These are phyloP conservation scores for Petrocephalus microphthalmus DNA, from an alignment of 2,113 vertebrate species.

Conservation along the genomic window DNA sequence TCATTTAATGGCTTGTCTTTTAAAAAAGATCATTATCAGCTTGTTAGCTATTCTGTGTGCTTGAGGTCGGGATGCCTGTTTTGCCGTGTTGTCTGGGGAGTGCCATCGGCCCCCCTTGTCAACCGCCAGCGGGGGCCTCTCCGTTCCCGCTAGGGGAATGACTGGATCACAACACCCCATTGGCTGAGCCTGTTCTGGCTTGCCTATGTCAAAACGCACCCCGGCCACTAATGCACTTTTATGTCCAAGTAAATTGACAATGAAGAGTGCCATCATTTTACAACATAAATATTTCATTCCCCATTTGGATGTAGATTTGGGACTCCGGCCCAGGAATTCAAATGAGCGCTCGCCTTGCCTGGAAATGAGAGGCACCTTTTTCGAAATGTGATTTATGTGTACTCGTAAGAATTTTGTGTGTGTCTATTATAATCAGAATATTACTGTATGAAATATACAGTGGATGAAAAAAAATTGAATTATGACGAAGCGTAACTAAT, in stretches of 20 bases:
- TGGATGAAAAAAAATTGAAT: constrained; percentile 19
- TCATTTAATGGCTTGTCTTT: not conserved
- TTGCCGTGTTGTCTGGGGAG: not conserved
- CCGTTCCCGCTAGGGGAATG: not conserved
- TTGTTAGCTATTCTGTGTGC: not conserved
- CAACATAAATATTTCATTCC: constrained; percentile 60
- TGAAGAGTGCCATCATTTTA: constrained; percentile 58
- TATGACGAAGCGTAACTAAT: constrained; percentile 7
- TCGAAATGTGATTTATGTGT: constrained; percentile 44
- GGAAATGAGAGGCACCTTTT: constrained; percentile 29
- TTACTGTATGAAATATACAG: constrained; percentile 11
- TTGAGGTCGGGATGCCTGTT: not conserved
- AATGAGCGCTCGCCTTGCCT: constrained; percentile 39
- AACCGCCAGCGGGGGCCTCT: not conserved
- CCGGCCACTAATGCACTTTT: constrained; percentile 56
- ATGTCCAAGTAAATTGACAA: constrained; percentile 62
- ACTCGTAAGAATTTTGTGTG: constrained; percentile 19
- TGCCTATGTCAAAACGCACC: constrained; percentile 55
- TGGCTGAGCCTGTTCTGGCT: constrained; percentile 55
- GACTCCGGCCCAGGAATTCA: constrained; percentile 48
- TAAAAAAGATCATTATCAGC: not conserved
- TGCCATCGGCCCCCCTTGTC: not conserved
- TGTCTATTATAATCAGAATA: constrained; percentile 3
- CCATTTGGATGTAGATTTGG: constrained; percentile 63
- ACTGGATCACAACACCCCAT: constrained; percentile 44